Percentiles rank a stretch among this genome's conserved stretches.
Conservation (phyloP, 1,140 invertebrate genomes). For the Sinonovacula constricta region DNA sequence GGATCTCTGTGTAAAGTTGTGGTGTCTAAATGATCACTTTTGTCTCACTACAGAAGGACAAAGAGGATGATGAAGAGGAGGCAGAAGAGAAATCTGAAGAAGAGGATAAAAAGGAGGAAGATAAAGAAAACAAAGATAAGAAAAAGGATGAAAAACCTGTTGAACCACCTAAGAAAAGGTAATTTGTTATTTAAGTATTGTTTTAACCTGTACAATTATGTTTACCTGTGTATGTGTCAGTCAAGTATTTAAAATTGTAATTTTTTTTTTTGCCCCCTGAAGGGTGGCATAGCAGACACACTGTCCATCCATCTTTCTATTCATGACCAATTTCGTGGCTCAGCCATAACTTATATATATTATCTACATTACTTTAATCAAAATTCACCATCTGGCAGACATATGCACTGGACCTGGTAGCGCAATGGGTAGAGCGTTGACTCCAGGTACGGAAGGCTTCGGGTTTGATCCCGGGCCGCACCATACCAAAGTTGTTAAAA, state of each 20-base stretch:
- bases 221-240: not conserved
- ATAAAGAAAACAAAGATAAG: not conserved
- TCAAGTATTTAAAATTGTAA: not conserved
- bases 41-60: too few species aligned
- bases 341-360: too few species aligned
- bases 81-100: not conserved
- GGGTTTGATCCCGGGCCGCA: too few species aligned
- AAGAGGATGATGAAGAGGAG: not conserved
- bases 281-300: not conserved
- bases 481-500: too few species aligned
- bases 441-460: too few species aligned
- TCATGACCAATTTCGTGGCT: too few species aligned
- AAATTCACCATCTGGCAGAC: too few species aligned
- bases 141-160: not conserved
- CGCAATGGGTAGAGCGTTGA: too few species aligned
- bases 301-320: not conserved
- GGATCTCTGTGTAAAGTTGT: too few species aligned
- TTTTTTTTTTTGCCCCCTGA: not conserved
- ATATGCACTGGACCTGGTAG: too few species aligned
- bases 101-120: not conserved
- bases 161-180: not conserved
- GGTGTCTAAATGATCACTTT: too few species aligned
- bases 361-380: too few species aligned
- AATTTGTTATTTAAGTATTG: not conserved
- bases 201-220: not conserved